Evolutionary conservation across 2,888 invertebrate species (phyloP).

Genomic region (Mesorhabditis sp.): DNA sequence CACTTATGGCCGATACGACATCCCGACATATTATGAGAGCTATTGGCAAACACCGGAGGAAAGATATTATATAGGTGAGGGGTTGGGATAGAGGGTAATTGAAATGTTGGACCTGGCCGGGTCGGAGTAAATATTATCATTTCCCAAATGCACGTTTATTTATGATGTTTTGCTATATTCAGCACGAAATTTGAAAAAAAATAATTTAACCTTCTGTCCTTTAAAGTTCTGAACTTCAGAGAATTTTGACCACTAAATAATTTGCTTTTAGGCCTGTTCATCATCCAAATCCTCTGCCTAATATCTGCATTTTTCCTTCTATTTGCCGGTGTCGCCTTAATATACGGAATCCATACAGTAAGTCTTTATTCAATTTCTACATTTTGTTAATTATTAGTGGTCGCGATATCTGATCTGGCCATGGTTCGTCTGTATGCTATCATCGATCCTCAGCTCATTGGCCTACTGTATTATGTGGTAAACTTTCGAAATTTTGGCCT

Average conservation of each 20-base stretch:
- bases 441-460: slow-evolving; percentile 48
- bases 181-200: neutral
- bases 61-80: slow-evolving; percentile 43
- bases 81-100: no score
- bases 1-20: slow-evolving; percentile 52
- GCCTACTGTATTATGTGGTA: slow-evolving; percentile 57
- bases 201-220: neutral
- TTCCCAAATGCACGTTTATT: no score
- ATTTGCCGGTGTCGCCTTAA: slow-evolving; percentile 52
- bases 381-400: slow-evolving; percentile 29
- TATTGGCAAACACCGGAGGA: slow-evolving; percentile 55
- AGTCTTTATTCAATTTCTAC: neutral
- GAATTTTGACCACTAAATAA: neutral
- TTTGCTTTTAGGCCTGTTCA: slow-evolving; percentile 52
- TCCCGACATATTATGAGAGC: slow-evolving; percentile 55
- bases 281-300: slow-evolving; percentile 56
- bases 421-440: slow-evolving; percentile 54
- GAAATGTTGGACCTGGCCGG: no score
- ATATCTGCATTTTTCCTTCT: slow-evolving; percentile 57
- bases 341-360: slow-evolving; percentile 56
- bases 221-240: neutral
- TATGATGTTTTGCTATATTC: no score
- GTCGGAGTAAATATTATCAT: no score
- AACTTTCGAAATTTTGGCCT: neutral
- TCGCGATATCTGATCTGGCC: slow-evolving; percentile 55